A percentile compares a stretch with the other conserved stretches of the same genome.
Conservation (phyloP, 2,888 invertebrate species). For the Lissonota sp. region DNA sequence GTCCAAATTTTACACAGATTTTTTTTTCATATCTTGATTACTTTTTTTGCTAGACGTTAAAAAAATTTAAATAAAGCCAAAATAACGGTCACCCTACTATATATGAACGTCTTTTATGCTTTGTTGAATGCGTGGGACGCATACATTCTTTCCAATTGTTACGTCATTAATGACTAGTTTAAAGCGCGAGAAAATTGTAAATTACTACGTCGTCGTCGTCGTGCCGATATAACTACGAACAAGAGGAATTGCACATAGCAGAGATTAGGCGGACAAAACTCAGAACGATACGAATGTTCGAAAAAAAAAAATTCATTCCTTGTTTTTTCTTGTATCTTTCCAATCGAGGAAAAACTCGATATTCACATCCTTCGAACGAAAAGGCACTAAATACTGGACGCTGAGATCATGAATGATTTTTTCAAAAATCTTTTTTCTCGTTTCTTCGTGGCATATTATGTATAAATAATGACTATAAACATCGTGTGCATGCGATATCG, state of each 20-base stretch:
- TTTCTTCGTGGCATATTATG: conserved; percentile 20
- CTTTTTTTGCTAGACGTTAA: too few relatives aligned
- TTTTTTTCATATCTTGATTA: too few relatives aligned
- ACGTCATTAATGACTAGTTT: conserved; percentile 57
- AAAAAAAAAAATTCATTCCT: neutral
- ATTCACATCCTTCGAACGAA: conserved; percentile 45
- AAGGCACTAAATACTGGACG: conserved; percentile 67
- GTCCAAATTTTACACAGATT: too few relatives aligned
- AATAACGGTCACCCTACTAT: too few relatives aligned
- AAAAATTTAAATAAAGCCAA: too few relatives aligned
- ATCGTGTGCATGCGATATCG: conserved; percentile 60
- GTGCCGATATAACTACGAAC: conserved; percentile 11
- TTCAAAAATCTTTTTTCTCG: neutral
- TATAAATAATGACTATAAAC: conserved; percentile 56
- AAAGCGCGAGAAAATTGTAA: conserved; percentile 41
- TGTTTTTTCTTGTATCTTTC: conserved; percentile 1
- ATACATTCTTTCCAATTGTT: conserved; percentile 27
- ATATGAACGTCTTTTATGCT: too few relatives aligned
- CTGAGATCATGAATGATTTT: conserved; percentile 60
- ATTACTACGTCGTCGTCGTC: conserved; percentile 31
- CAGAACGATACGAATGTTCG: conserved; percentile 4
- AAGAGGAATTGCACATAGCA: conserved; percentile 32
- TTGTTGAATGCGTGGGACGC: conserved; percentile 12
- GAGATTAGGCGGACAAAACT: conserved; percentile 11
- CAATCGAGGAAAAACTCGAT: conserved; percentile 19